Evolutionary conservation across 2,888 invertebrate species (phyloP).

Genomic region (Chrysina gloriosa): DNA sequence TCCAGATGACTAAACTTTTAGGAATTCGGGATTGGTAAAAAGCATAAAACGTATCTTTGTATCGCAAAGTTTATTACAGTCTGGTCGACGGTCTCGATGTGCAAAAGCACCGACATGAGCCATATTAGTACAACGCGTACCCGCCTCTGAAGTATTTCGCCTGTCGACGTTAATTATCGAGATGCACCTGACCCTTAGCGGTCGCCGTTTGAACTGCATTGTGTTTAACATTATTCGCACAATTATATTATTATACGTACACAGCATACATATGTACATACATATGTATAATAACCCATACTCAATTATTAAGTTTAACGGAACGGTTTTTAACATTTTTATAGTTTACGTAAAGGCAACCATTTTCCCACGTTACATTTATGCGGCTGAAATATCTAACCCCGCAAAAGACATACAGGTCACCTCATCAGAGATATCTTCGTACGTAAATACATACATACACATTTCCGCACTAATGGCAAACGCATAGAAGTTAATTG

Average conservation of each 20-base stretch:
- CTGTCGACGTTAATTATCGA: conserved; percentile 42
- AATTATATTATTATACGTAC: conserved; percentile 34
- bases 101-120: conserved; percentile 15
- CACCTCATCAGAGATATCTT: neutral
- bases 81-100: neutral
- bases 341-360: neutral
- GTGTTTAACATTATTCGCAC: conserved; percentile 39
- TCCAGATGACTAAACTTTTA: too few relatives aligned
- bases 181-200: conserved; percentile 45
- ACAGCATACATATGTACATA: neutral
- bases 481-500: conserved; percentile 21
- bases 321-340: conserved; percentile 25
- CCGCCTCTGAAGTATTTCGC: conserved; percentile 41
- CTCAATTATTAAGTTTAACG: conserved; percentile 39
- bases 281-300: conserved; percentile 17
- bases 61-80: neutral
- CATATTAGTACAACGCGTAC: conserved; percentile 37
- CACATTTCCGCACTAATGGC: neutral
- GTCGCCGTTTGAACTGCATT: conserved; percentile 44
- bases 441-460: neutral
- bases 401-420: neutral
- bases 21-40: too few relatives aligned
- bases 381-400: neutral
- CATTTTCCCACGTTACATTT: conserved; percentile 42
- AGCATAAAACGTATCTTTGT: neutral